Base-by-base conservation (phyloP, 2,113 vertebrate species). In the Glaucidium brasilianum region DNA sequence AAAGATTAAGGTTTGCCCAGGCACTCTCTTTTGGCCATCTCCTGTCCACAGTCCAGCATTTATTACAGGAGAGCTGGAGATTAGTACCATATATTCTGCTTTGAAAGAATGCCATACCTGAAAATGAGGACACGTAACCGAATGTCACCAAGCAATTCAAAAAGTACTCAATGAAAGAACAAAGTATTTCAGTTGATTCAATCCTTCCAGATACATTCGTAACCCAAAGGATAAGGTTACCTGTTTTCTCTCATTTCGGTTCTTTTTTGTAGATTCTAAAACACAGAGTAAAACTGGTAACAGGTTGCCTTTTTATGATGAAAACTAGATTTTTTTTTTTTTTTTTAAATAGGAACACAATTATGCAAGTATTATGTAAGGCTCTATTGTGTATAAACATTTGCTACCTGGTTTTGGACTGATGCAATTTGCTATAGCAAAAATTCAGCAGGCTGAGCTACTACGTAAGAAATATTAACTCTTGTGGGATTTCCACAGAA, bases 1-100 rank as follows among this genome's bases (percentile, higher is more conserved):
- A 98, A 98, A 98, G 98, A 98, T 98, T 96, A 97, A 97, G 97
- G 95, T 78, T 97, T 98, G 97, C 97, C 96, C 43, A 68, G 96
- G 76, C 96, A 96, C 95, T 98, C 95, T 97, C 92, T 94, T 96
- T 90, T 71, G 86, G 90, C 93, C 97, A 97, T 97, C 96, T 97
- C 94, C 95, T 97, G 89, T 87, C 95, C 96, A 62, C 91, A 94
- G 94, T 58, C 93, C 67, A 59, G 95, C 95, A 85, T 97, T 98
- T 97, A 98, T 98, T 97, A 96, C 89, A 82, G 78, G 81, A 60
- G 53, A 93, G 88, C 86, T 77, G 62, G 67, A 97, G 97, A 98
- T 97, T 15, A 97, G 96, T 94, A 94, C 92, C 90, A 95, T 94
- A 89, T 79, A 63, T 77, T 81, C 90, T 90, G 85, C 88, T 64